Evolutionary conservation across 1,140 invertebrate species (phyloP).

Genomic region (Polypedilum pembai): DNA sequence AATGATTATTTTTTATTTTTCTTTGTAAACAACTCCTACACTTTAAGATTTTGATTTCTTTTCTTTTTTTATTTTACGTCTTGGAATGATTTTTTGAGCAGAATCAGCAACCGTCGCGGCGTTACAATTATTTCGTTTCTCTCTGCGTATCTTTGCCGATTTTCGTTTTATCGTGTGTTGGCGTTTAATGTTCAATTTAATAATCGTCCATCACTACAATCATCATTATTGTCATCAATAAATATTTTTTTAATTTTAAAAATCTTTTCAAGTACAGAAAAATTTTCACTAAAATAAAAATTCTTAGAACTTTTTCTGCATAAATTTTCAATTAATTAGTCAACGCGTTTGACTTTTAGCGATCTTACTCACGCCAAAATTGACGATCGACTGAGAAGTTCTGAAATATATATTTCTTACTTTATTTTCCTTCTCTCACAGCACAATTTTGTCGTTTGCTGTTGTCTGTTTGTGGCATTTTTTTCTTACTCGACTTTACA

Average conservation of each 20-base stretch:
- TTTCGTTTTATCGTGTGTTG: constrained; percentile 16
- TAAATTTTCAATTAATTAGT: background rate
- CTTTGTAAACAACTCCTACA: background rate
- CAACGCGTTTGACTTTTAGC: background rate
- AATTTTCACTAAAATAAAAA: constrained; percentile 12
- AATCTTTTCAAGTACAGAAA: background rate
- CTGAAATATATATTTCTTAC: constrained; percentile 11
- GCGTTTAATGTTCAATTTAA: background rate
- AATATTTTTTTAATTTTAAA: background rate
- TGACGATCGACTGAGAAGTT: constrained; percentile 15
- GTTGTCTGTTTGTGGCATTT: background rate
- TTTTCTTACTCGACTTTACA: background rate
- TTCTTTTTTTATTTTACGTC: background rate
- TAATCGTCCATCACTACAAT: background rate
- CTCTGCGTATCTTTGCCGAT: background rate
- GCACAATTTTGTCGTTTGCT: background rate
- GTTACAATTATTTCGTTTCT: background rate
- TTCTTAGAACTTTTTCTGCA: background rate
- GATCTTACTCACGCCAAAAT: background rate
- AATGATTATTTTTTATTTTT: background rate
- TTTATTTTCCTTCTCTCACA: background rate
- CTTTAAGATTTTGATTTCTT: background rate
- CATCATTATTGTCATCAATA: background rate
- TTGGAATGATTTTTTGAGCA: background rate
- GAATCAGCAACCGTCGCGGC: background rate